phyloP scores from a whole-genome alignment of 2,797 vertebrate genomes.

The Oreochromis grahami region DNA sequence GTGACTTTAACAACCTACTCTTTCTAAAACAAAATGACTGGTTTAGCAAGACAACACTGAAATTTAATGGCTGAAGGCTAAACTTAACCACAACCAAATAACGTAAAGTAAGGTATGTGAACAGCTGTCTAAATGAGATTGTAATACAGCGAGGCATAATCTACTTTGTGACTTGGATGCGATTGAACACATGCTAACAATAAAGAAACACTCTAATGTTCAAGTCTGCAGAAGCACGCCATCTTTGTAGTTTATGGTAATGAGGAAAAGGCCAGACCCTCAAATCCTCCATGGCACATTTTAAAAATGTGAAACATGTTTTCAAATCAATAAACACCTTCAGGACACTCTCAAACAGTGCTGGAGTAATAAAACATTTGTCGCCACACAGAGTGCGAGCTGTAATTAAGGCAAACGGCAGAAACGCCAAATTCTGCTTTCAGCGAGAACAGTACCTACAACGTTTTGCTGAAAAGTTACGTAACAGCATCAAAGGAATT shows the following conservation, averaged over 20 bases:
- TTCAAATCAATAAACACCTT: background rate
- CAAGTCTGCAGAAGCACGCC: background rate
- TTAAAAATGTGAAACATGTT: background rate
- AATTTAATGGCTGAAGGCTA: background rate
- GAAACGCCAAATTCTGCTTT: constrained; percentile 35
- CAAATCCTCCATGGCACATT: background rate
- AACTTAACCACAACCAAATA: background rate
- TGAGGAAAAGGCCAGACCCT: background rate
- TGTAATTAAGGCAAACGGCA: constrained; percentile 71
- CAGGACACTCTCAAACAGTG: background rate
- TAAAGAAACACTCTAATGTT: background rate
- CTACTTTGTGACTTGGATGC: background rate
- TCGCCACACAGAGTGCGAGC: constrained; percentile 38
- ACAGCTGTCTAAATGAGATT: background rate
- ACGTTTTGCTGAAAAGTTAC: constrained; percentile 4
- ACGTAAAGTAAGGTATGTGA: background rate
- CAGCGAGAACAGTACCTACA: constrained; percentile 16
- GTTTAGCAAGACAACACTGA: background rate
- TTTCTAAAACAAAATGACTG: background rate
- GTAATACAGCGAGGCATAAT: background rate
- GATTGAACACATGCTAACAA: background rate
- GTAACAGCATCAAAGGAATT: background rate
- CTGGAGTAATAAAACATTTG: constrained; percentile 19
- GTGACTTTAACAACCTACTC: background rate
- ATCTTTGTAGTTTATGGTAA: background rate